Evolutionary conservation across 1,140 invertebrate genomes (phyloP), one percentile per base, ranked within the genome.

Genomic region (Drosophila melanica): DNA sequence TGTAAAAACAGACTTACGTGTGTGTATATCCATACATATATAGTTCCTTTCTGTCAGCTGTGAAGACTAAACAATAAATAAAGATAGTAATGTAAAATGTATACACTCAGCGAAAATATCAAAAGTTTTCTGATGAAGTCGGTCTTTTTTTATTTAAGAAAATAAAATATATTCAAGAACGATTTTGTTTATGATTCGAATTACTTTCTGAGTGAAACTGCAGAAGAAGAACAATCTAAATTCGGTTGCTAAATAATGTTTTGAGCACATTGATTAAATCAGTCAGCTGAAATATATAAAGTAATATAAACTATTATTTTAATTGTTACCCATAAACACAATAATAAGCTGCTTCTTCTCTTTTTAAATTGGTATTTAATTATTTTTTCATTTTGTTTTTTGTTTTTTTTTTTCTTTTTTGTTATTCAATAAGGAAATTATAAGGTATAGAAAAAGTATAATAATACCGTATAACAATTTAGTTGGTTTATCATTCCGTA

Each of bases 381-480:
- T 90, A 84, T 85, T 89, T 79, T 90, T 35, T 79, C 71, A 67
- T 67, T 67, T 68, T 81, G 64, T 74, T 80, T 81, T 81, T 77
- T 76, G 72, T 81, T 55, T 48, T 69, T 59, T 67, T 82, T 69
- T 75, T 75, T 77, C 59, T 71, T 63, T 77, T 90, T 79, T 84
- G 58, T 85, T 87, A 73, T 81, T 90, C 81, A 87, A 81, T 91
- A 89, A 89, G 76, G 84, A 91, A 91, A 91, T 91, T 80, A 91
- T 91, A 91, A 91, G 75, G 90, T 89, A 91, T 91, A 91, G 90
- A 91, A 91, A 91, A 91, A 91, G 90, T 91, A 91, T 91, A 91
- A 91, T 91, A 91, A 90, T 91, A 90, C 90, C 85, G 90, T 91
- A 91, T 91, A 91, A 91, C 90, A 91, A 91, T 91, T 91, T 89